Percentiles rank a stretch among this genome's conserved stretches.
These are phyloP conservation scores for Thereuonema tuberculata DNA, from an alignment of 1,140 invertebrate species.

Conservation along the genomic window DNA sequence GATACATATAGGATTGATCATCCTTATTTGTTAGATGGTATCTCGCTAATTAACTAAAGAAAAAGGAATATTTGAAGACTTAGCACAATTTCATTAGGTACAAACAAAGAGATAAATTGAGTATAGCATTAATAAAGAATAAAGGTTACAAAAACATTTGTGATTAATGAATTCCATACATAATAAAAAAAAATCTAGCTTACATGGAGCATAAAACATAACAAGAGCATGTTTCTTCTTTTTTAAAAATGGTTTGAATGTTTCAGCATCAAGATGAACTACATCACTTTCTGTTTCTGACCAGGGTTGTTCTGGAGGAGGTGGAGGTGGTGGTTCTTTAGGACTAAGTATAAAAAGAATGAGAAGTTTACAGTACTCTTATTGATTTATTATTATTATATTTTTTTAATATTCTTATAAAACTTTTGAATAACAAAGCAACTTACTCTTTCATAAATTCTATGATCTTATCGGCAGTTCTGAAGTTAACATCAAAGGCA, in stretches of 20 bases:
- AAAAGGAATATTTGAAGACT: too few species aligned
- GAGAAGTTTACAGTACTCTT: background rate
- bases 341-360: conserved; percentile 25
- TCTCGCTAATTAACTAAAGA: too few species aligned
- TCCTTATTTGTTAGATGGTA: too few species aligned
- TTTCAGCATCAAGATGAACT: conserved; percentile 54
- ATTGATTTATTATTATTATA: background rate
- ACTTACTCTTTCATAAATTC: conserved; percentile 59
- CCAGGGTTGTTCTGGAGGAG: conserved; percentile 62
- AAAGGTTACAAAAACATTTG: too few species aligned
- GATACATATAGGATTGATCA: too few species aligned
- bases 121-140: too few species aligned
- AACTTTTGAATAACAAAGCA: background rate
- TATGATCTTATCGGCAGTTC: conserved; percentile 59
- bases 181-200: conserved; percentile 29
- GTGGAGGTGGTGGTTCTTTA: conserved; percentile 64
- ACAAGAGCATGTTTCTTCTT: conserved; percentile 61
- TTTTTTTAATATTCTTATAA: background rate
- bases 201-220: conserved; percentile 87
- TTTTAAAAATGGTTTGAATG: conserved; percentile 47
- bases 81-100: too few species aligned
- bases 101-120: too few species aligned
- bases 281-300: conserved; percentile 52
- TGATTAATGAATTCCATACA: too few species aligned
- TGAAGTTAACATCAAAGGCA: conserved; percentile 57